Evolutionary conservation across 2,113 vertebrate species (phyloP).

Genomic region (Dicrurus megarhynchus): DNA sequence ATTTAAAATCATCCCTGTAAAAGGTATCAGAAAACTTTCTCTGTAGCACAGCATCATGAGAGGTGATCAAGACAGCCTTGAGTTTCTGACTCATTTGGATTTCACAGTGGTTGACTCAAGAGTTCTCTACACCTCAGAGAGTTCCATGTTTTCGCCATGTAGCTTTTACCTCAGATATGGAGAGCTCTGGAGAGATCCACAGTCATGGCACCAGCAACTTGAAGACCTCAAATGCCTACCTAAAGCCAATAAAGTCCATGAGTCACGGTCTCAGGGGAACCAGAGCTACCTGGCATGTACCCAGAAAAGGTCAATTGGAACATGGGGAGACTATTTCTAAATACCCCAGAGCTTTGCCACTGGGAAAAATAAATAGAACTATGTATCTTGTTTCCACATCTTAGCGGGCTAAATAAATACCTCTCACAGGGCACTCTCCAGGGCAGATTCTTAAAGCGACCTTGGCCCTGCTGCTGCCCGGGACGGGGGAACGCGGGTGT

Average conservation of each 20-base stretch:
- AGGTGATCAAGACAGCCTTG: neutral
- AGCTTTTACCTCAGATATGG: neutral
- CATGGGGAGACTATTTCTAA: constrained; percentile 56
- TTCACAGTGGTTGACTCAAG: neutral
- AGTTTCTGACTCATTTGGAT: neutral
- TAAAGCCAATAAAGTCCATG: constrained; percentile 13
- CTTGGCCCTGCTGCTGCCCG: constrained; percentile 12
- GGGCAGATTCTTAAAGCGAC: constrained; percentile 59
- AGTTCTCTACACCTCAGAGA: neutral
- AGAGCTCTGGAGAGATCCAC: neutral
- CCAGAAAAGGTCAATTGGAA: constrained; percentile 42
- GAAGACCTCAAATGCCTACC: neutral
- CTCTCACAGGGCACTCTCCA: constrained; percentile 17
- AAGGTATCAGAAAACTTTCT: neutral
- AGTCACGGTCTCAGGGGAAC: constrained; percentile 27
- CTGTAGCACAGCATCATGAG: neutral
- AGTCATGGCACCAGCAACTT: neutral
- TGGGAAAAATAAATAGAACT: constrained; percentile 67
- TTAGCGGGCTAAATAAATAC: constrained; percentile 60
- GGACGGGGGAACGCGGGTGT: neutral
- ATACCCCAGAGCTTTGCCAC: constrained; percentile 45
- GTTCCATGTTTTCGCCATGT: neutral
- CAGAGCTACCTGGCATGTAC: constrained; percentile 4
- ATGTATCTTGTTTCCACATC: constrained; percentile 63
- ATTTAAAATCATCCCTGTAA: neutral